Evolutionary conservation across 2,797 vertebrate species (phyloP).

Genomic region (Karalla daura): DNA sequence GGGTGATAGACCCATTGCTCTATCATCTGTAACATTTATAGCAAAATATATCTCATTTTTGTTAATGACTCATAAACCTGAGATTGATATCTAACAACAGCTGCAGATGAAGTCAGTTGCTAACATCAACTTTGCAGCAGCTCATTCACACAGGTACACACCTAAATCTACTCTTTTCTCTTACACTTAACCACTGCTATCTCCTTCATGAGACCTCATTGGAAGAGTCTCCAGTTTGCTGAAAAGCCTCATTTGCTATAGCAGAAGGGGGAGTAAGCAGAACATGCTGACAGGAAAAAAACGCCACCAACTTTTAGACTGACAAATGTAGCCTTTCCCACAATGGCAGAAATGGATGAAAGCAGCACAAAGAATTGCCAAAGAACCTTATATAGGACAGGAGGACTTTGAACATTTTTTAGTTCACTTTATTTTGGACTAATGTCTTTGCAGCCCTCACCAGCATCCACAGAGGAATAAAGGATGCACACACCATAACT

Average conservation of each 20-base stretch:
- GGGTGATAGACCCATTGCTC: too few species aligned
- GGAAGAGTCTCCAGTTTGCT: constrained; percentile 11
- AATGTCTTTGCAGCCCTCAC: constrained; percentile 2
- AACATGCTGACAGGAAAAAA: constrained; percentile 10
- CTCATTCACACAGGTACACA: constrained; percentile 16
- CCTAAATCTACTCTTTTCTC: background rate
- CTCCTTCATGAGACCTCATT: constrained; percentile 38
- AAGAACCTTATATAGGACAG: constrained; percentile 23
- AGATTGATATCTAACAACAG: constrained; percentile 26
- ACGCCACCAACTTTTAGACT: constrained; percentile 16
- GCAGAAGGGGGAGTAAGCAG: background rate
- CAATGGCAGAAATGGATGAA: background rate
- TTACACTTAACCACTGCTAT: constrained; percentile 13
- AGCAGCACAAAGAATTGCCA: background rate
- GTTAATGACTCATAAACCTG: constrained; percentile 28
- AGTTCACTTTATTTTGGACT: constrained; percentile 24
- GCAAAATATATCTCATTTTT: constrained; percentile 14
- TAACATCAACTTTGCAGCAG: constrained; percentile 52
- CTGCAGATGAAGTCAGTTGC: constrained; percentile 48
- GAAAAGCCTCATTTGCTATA: constrained; percentile 19
- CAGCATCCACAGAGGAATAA: constrained; percentile 28
- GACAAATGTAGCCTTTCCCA: constrained; percentile 3
- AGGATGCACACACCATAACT: constrained; percentile 38
- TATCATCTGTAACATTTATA: constrained; percentile 2
- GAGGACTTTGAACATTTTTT: constrained; percentile 13